Base-by-base conservation (phyloP, 30 jellyfish, hydroid and myxozoan species). In the Hydractinia symbiolongicarpus region DNA sequence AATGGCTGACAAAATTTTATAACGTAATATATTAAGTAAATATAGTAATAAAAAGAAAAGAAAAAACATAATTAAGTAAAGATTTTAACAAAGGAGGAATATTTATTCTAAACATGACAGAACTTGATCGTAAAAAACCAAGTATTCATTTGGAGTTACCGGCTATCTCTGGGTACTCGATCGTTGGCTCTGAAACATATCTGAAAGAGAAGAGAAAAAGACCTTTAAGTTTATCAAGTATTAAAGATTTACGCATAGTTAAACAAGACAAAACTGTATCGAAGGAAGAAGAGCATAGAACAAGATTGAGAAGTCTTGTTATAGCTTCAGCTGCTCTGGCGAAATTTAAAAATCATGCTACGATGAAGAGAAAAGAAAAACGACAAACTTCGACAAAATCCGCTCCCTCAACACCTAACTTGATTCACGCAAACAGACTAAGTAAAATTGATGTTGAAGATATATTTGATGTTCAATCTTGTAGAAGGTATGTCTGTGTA, bases 301-400 rank as follows among this genome's bases (percentile, higher is more conserved):
- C 55, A 66, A 55, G 77, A 61, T 40, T 77, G 44, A 79, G 85
- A 55, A 54, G 66, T 52, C 81, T 77, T 61, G 52, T 77, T 52
- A 50, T 77, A 20, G 85, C 85, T 10, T 51, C 85, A 8, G 53
- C 85, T n/a, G 85, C 85, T 54, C 60, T 77, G 40, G 85, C 85
- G 17, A 77, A 77, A n/a, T 77, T 77, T 14, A 52, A 79, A 30
- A 19, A 53, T 30, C 85, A 77, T 60, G 85, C 85, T 9, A n/a
- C 80, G 56, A 50, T 30, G 8, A 57, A 49, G 55, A 53, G 82
- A 15, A 53, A 61, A 55, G 85, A 77, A 5, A 11, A 53, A 13
- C 76, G 76, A 19, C 21, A 19, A 66, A 53, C 53, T 13, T 60
- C 70, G 19, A 16, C 19, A 19, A 66, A 66, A 66, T 66, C 76